Conservation (phyloP, 2,888 invertebrate species). For the Seira ritae region DNA sequence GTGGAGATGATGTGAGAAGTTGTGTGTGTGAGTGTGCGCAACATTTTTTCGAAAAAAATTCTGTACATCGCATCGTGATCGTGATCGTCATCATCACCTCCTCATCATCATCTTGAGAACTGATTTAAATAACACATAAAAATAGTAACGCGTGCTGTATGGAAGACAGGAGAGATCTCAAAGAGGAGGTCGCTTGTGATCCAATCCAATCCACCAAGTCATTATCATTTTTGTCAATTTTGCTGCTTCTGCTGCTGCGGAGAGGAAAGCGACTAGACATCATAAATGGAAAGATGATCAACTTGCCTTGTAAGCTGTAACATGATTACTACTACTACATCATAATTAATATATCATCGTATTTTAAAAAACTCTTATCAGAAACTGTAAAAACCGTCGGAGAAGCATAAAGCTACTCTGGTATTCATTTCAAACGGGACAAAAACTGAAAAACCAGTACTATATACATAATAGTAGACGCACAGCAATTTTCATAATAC, state of each 20-base stretch:
- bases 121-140: not conserved
- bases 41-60: too few relatives aligned
- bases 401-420: too few relatives aligned
- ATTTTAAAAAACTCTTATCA: not conserved
- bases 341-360: not conserved
- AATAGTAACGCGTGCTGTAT: not conserved
- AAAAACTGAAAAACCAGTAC: too few relatives aligned
- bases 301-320: too few relatives aligned
- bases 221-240: not conserved
- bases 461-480: not conserved
- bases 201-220: not conserved
- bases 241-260: not conserved
- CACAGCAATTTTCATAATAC: too few relatives aligned
- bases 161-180: not conserved
- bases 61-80: too few relatives aligned
- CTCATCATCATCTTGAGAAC: not conserved
- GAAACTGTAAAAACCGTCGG: not conserved
- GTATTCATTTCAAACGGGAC: too few relatives aligned
- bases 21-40: not conserved
- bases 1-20: slow-evolving; percentile 7
- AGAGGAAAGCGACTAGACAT: too few relatives aligned
- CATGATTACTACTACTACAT: not conserved
- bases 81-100: not conserved
- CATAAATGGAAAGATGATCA: not conserved
- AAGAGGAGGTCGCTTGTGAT: not conserved